Evolutionary conservation across 1,140 invertebrate genomes (phyloP).

Genomic region (Panagrolaimus sp.): DNA sequence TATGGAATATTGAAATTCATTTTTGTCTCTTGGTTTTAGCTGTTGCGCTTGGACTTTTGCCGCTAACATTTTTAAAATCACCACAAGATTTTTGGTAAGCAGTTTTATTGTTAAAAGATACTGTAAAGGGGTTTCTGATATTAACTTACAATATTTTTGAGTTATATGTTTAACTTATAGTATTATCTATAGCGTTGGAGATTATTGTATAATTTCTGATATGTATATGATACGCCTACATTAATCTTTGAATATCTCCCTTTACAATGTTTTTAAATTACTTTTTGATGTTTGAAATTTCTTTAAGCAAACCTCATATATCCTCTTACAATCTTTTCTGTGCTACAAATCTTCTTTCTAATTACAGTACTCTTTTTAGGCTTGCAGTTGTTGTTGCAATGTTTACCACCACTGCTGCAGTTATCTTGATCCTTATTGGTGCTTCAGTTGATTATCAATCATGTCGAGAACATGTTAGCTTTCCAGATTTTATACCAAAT

Average conservation of each 20-base stretch:
- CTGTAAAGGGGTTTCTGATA: no score
- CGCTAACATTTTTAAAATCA: constrained; percentile 27
- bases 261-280: background rate
- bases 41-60: constrained; percentile 10
- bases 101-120: constrained; percentile 36
- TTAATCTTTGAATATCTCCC: no score
- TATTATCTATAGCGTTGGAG: no score
- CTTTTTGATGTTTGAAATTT: no score
- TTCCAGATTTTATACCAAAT: constrained; percentile 25
- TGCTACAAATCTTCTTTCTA: no score
- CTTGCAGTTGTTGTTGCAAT: background rate
- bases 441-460: constrained; percentile 21
- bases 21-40: background rate
- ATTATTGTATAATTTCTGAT: no score
- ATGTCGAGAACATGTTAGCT: constrained; percentile 22
- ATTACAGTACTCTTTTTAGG: constrained; percentile 28
- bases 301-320: no score
- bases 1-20: background rate
- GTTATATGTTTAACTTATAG: no score
- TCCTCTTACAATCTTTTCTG: no score
- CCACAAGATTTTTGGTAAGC: constrained; percentile 31
- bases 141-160: no score
- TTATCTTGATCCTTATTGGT: constrained; percentile 28
- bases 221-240: no score
- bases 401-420: background rate